These are phyloP conservation scores for Agrotis segetum DNA, from an alignment of 2,888 invertebrate genomes.

Conservation along the genomic window DNA sequence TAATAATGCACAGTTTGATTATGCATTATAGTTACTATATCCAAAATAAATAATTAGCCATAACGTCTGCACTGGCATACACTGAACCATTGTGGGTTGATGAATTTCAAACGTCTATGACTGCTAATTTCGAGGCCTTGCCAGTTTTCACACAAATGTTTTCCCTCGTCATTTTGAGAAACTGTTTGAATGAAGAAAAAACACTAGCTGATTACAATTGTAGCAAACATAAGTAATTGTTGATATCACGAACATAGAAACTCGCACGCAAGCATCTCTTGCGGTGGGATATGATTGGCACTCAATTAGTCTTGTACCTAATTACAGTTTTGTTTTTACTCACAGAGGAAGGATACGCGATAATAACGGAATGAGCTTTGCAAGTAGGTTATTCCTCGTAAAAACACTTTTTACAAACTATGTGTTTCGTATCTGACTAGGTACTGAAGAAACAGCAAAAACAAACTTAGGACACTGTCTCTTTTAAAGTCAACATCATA, in stretches of 20 bases:
- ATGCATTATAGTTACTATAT: background rate
- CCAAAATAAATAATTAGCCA: background rate
- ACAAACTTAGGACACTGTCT: too few species aligned
- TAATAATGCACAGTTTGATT: background rate
- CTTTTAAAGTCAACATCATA: too few species aligned
- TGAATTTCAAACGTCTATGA: too few species aligned
- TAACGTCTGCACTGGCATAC: background rate
- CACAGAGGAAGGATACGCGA: slow-evolving; percentile 1
- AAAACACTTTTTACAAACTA: too few species aligned
- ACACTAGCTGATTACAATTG: slow-evolving; percentile 9
- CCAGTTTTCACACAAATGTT: background rate
- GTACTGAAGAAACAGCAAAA: too few species aligned
- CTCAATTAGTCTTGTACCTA: slow-evolving; percentile 2
- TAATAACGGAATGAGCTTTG: background rate
- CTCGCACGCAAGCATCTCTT: slow-evolving; percentile 7
- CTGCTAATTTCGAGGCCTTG: too few species aligned
- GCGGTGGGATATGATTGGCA: slow-evolving; percentile 8
- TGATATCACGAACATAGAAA: background rate
- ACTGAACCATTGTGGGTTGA: too few species aligned
- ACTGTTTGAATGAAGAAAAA: background rate
- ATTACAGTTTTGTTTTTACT: background rate
- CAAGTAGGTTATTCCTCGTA: too few species aligned
- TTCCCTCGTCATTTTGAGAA: background rate
- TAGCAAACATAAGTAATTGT: background rate
- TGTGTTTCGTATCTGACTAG: too few species aligned